Base-by-base conservation (phyloP, 2,888 invertebrate species). In the Dexiosoma caninum region DNA sequence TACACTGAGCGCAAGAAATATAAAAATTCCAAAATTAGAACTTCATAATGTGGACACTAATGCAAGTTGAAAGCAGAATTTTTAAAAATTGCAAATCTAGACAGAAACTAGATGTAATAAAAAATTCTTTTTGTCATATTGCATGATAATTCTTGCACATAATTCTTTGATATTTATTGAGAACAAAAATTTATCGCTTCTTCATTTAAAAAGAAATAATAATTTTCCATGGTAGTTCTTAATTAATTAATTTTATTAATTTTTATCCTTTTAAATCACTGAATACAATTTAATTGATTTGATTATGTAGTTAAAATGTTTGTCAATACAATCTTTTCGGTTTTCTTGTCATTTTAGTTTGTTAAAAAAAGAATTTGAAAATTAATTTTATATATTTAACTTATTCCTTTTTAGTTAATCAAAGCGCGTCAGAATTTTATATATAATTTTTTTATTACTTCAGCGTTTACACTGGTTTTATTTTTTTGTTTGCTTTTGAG, bases 391-490 rank as follows among this genome's bases (percentile, higher is more conserved):
- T 70, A 51, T 51, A 2, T 12, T 51, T 64, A n/a, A n/a, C n/a
- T n/a, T n/a, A n/a, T n/a, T n/a, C n/a, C n/a, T n/a, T n/a, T n/a
- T n/a, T n/a, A n/a, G n/a, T n/a, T n/a, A n/a, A n/a, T n/a, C n/a
- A n/a, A n/a, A n/a, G n/a, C n/a, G n/a, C n/a, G n/a, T n/a, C n/a
- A n/a, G n/a, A n/a, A n/a, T n/a, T n/a, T n/a, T n/a, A n/a, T n/a
- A n/a, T n/a, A n/a, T 59, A 55, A 32, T 76, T 37, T 16, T 42
- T 60, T 4, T 16, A 42, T 62, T 55, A 40, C 32, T 71, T 72
- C 72, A 81, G 81, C 81, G 74, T 74, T 78, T n/a, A n/a, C n/a
- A n/a, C n/a, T n/a, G n/a, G n/a, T n/a, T 79, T 69, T 67, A 74
- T 16, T 74, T 49, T 62, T 37, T 42, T 53, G 4, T 23, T 44